These are phyloP conservation scores for Grallaria varia DNA, from an alignment of 2,113 vertebrate species.

Conservation along the genomic window DNA sequence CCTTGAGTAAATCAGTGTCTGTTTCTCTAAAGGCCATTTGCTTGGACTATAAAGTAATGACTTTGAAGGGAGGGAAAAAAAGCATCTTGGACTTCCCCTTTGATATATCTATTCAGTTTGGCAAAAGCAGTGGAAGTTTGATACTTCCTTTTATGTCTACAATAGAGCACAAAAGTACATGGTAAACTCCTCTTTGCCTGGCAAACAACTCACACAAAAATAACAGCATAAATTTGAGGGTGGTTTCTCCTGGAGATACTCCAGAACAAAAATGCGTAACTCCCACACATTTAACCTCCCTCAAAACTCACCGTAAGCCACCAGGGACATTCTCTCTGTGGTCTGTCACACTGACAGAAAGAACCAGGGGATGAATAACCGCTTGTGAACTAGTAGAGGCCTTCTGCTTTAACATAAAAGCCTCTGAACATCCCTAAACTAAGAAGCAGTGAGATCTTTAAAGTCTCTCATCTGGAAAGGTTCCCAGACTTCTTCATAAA, in stretches of 20 bases:
- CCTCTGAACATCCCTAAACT: not conserved
- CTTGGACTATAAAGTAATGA: not conserved
- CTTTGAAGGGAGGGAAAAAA: not conserved
- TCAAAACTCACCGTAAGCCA: not conserved
- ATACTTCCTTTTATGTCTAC: conserved; percentile 57
- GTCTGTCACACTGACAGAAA: not conserved
- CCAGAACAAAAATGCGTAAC: not conserved
- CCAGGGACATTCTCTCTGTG: not conserved
- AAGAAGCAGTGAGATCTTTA: not conserved
- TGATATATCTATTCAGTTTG: conserved; percentile 25
- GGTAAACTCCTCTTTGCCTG: conserved; percentile 45
- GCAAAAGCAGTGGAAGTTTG: conserved; percentile 56
- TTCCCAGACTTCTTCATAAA: not conserved
- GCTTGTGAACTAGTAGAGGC: not conserved
- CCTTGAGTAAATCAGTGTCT: not conserved
- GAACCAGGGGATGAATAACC: not conserved
- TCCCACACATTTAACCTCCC: not conserved
- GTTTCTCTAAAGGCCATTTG: not conserved
- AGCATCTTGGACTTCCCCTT: conserved; percentile 50
- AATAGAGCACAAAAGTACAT: conserved; percentile 30
- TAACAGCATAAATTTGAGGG: not conserved
- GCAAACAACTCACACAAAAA: not conserved
- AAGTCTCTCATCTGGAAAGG: not conserved
- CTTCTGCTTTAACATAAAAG: not conserved
- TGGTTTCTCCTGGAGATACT: conserved; percentile 38